Percentiles rank a stretch among this genome's conserved stretches.
These are phyloP conservation scores for Nomia melanderi DNA, from an alignment of 1,140 invertebrate species.

Conservation along the genomic window DNA sequence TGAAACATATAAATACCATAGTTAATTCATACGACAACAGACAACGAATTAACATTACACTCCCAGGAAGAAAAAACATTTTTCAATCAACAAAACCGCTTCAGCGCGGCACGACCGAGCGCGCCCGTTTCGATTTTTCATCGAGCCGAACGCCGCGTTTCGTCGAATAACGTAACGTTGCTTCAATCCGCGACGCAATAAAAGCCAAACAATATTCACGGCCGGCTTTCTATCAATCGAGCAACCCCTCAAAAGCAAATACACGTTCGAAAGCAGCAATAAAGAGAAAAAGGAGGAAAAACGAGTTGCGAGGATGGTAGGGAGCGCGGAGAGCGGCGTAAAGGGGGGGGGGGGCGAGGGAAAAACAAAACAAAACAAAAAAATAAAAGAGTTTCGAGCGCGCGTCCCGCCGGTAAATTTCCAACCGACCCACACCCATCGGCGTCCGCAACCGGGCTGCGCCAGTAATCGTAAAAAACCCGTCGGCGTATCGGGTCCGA, in stretches of 20 bases:
- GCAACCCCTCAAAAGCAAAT: constrained; percentile 47
- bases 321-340: too few relatives aligned
- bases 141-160: constrained; percentile 10
- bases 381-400: constrained; percentile 19
- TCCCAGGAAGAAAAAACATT: too few relatives aligned
- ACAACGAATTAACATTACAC: too few relatives aligned
- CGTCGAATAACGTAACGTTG: neutral
- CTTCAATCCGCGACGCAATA: constrained; percentile 13
- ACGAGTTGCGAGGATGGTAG: too few relatives aligned
- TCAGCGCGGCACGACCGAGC: too few relatives aligned
- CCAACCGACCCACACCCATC: constrained; percentile 18
- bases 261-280: constrained; percentile 7
- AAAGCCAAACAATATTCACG: constrained; percentile 46
- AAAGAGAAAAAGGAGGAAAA: constrained; percentile 19
- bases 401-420: constrained; percentile 35
- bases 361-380: constrained; percentile 13
- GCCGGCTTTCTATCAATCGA: constrained; percentile 31
- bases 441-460: constrained; percentile 40
- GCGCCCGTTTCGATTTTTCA: constrained; percentile 9
- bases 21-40: too few relatives aligned
- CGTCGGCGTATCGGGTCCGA: constrained; percentile 36
- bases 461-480: constrained; percentile 52
- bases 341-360: too few relatives aligned
- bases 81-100: too few relatives aligned
- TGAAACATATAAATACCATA: too few relatives aligned